phyloP scores from a whole-genome alignment of 2,888 invertebrate genomes.

The Oscheius sp. region DNA sequence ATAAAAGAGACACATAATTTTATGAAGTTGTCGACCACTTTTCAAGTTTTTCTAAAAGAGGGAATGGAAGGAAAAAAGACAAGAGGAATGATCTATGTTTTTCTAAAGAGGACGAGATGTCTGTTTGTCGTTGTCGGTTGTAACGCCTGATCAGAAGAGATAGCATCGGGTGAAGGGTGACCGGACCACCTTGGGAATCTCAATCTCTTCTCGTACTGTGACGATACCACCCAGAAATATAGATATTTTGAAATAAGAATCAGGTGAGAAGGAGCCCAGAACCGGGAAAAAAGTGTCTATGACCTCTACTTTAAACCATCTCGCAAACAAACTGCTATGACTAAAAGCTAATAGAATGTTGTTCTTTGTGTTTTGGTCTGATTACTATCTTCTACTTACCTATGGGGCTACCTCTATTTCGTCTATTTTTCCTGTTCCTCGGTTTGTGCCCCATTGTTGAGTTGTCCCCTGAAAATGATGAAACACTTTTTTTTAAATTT shows the following conservation, averaged over 20 bases:
- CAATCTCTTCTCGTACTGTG: too few relatives aligned
- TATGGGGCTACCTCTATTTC: not conserved
- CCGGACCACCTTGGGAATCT: slow-evolving; percentile 2
- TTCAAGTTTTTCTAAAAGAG: not conserved
- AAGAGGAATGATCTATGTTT: too few relatives aligned
- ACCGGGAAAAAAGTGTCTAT: too few relatives aligned
- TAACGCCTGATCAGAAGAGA: slow-evolving; percentile 9
- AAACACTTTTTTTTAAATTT: not conserved
- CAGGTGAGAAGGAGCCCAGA: too few relatives aligned
- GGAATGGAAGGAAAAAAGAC: not conserved
- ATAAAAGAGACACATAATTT: not conserved
- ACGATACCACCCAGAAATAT: too few relatives aligned
- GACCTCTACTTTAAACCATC: too few relatives aligned
- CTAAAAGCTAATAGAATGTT: too few relatives aligned
- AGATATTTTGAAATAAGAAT: too few relatives aligned
- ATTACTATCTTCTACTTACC: too few relatives aligned
- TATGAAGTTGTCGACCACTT: not conserved
- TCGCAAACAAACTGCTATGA: too few relatives aligned
- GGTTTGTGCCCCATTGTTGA: slow-evolving; percentile 34
- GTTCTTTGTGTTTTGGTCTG: too few relatives aligned
- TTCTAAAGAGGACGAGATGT: too few relatives aligned
- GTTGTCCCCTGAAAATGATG: slow-evolving; percentile 9
- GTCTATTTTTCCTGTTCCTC: slow-evolving; percentile 32
- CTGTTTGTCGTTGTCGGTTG: not conserved
- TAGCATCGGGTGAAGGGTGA: not conserved